Conservation (phyloP, 2,888 invertebrate genomes). For the Diarsia dahlii region DNA sequence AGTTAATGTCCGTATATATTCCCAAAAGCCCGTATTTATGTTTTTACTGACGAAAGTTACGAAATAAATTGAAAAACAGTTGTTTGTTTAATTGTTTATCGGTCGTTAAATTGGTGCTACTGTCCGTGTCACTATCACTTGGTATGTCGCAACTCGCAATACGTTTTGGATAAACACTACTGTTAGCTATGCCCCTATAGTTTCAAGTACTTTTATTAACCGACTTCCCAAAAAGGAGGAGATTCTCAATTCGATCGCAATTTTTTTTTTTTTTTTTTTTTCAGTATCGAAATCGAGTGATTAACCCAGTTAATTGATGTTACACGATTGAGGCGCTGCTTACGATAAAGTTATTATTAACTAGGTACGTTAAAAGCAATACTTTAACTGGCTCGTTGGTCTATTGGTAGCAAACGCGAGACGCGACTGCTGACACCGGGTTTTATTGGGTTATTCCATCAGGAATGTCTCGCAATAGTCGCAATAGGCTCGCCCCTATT, state of each 20-base stretch:
- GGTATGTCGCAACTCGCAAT: constrained; percentile 39
- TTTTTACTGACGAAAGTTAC: constrained; percentile 8
- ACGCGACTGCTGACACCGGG: no score
- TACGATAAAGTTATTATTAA: neutral
- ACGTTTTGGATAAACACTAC: neutral
- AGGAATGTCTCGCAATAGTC: no score
- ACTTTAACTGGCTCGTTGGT: neutral
- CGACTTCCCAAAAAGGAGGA: no score
- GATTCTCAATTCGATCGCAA: no score
- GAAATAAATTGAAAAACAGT: constrained; percentile 8
- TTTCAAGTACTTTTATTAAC: constrained; percentile 26
- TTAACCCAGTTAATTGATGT: constrained; percentile 47
- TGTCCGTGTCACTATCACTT: constrained; percentile 14
- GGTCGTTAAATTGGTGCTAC: constrained; percentile 18
- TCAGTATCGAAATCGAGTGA: constrained; percentile 34
- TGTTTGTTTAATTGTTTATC: constrained; percentile 13
- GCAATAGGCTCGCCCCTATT: no score
- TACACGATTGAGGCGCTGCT: constrained; percentile 3
- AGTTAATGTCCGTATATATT: neutral
- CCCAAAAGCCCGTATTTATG: neutral
- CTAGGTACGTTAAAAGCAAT: neutral
- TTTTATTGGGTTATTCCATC: no score
- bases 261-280: no score
- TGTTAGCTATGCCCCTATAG: constrained; percentile 23
- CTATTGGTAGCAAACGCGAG: no score